Evolutionary conservation across 2,888 invertebrate genomes (phyloP).

Genomic region (Bembecia ichneumoniformis): DNA sequence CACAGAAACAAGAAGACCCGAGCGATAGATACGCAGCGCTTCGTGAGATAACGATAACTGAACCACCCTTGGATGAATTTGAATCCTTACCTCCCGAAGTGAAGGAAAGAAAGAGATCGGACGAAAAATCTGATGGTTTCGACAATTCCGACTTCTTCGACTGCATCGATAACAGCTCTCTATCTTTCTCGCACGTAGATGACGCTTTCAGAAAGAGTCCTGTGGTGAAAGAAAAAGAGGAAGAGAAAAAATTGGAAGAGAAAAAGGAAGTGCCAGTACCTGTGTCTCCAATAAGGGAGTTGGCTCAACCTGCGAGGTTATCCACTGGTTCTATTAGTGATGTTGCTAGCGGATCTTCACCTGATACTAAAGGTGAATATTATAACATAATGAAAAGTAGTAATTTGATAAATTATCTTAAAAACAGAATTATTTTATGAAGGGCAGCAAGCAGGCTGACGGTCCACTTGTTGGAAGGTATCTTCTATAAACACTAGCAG

Average conservation of each 20-base stretch:
- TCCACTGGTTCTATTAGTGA: conserved; percentile 77
- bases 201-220: conserved; percentile 67
- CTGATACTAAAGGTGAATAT: conserved; percentile 70
- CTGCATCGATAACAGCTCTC: conserved; percentile 65
- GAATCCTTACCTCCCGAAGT: conserved; percentile 59
- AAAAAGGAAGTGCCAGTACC: conserved; percentile 34
- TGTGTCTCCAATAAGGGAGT: conserved; percentile 19
- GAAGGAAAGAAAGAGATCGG: conserved; percentile 65
- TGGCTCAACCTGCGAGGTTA: conserved; percentile 59
- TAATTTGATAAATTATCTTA: neutral
- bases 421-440: too few species aligned
- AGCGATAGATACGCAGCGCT: conserved; percentile 86
- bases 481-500: too few species aligned
- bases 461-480: too few species aligned
- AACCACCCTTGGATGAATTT: conserved; percentile 69
- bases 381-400: neutral
- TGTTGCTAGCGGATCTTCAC: conserved; percentile 75
- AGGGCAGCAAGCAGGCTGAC: too few species aligned
- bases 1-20: conserved; percentile 53
- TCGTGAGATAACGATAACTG: conserved; percentile 80
- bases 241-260: conserved; percentile 40
- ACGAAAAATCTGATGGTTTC: conserved; percentile 67
- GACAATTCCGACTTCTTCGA: conserved; percentile 68
- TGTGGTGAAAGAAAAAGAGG: conserved; percentile 45
- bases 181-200: conserved; percentile 63